Base-by-base conservation (phyloP, 1,140 invertebrate genomes). In the Archivesica marissinica region DNA sequence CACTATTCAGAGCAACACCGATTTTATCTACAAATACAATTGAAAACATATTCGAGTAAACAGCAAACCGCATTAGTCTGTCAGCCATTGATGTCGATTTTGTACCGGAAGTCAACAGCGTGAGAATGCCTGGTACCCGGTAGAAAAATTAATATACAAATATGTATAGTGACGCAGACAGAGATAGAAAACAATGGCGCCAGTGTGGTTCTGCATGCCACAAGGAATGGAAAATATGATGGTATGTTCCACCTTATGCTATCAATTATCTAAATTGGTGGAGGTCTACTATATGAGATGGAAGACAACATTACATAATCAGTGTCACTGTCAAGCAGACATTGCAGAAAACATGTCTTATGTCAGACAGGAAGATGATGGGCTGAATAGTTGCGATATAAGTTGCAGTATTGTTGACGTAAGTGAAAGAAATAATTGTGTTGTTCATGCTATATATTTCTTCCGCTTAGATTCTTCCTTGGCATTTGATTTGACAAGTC, bases 281-380 rank as follows among this genome's bases (percentile, higher is more conserved):
- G 68, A 83, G 80, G 80, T 83, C 80, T 75, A 61, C 75, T 74
- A 74, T 75, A 50, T 72, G 66, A 44, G 54, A 75, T 47, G 80
- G 50, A 41, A 83, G 68, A 83, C 68, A 83, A 83, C 74, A 74
- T 83, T 83, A 59, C 68, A 33, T 75, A 83, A 83, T 83, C 80
- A 83, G 80, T 83, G 80, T 83, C 80, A 83, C 80, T 83, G 80
- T 83, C 80, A 83, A 47, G 38, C 68, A 75, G 56, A 72, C 70
- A 72, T 74, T 54, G 41, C 44, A 35, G 52, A 64, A 83, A 83
- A 75, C 80, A 75, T 83, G 74, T 74, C 66, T 83, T 79, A 47
- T 79, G 77, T 79, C 77, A 79, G 59, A 23, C 23, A n/a, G 30
- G n/a, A 47, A 66, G 75, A 25, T 61, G 75, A 77, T 77, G 50